phyloP scores from a whole-genome alignment of 1,140 invertebrate genomes.

The Ladona fulva region DNA sequence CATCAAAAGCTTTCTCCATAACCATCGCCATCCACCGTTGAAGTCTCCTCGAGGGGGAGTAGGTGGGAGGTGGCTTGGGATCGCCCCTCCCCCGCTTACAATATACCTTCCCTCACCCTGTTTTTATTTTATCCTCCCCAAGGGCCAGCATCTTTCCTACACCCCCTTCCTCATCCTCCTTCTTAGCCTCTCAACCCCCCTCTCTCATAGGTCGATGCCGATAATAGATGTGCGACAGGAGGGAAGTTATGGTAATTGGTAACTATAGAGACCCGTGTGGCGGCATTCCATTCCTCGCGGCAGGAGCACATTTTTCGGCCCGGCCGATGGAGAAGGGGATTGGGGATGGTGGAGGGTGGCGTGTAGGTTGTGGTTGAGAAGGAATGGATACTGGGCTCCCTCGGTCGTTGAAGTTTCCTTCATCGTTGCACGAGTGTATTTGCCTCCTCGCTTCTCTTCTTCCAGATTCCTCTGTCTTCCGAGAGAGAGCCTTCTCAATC shows the following conservation, averaged over 20 bases:
- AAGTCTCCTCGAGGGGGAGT: not conserved
- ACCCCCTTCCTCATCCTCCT: not conserved
- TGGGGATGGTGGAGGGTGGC: not conserved
- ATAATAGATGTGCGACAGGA: not conserved
- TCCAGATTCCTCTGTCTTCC: not conserved
- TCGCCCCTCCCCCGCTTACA: not conserved
- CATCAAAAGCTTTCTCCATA: not conserved
- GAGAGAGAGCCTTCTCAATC: too few relatives aligned
- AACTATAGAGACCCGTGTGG: not conserved
- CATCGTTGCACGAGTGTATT: not conserved
- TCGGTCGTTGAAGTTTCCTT: not conserved
- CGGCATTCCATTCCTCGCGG: not conserved
- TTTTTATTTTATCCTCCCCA: not conserved
- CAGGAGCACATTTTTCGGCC: not conserved
- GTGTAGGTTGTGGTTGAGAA: not conserved
- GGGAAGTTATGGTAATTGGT: constrained; percentile 9
- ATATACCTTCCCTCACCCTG: too few relatives aligned
- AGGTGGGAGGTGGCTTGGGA: not conserved
- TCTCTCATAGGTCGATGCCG: not conserved
- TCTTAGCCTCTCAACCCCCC: not conserved
- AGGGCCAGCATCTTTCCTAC: not conserved
- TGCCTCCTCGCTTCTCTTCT: not conserved
- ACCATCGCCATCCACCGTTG: not conserved
- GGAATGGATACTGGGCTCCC: not conserved
- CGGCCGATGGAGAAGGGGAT: too few relatives aligned